Conservation (phyloP, 2,113 vertebrate species). For the Hucho hucho region DNA sequence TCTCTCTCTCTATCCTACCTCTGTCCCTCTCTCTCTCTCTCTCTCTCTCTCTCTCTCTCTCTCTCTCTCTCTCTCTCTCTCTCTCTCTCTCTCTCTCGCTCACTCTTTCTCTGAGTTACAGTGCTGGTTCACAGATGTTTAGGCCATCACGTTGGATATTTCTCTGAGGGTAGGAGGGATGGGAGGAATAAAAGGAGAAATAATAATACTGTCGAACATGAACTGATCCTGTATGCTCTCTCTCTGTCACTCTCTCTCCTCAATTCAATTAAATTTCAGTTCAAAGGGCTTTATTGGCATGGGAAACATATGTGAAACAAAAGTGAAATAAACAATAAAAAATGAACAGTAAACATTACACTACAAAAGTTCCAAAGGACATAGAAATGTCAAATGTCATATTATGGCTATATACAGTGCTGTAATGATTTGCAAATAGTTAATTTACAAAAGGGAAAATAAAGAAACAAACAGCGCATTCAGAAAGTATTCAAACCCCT, state of each 20-base stretch:
- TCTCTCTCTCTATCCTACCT: neutral
- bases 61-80: neutral
- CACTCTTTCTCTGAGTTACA: neutral
- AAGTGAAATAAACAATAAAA: too few relatives aligned
- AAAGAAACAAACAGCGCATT: too few relatives aligned
- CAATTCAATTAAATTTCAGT: too few relatives aligned
- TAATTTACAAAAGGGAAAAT: too few relatives aligned
- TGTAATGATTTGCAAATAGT: too few relatives aligned
- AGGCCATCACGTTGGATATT: constrained; percentile 30
- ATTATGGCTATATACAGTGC: too few relatives aligned
- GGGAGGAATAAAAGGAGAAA: constrained; percentile 13
- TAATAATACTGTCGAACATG: constrained; percentile 49
- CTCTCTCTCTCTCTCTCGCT: neutral
- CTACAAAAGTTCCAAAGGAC: too few relatives aligned
- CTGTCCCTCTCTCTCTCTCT: neutral
- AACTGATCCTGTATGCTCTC: constrained; percentile 32
- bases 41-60: neutral
- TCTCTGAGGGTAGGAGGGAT: neutral
- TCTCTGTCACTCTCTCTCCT: constrained; percentile 24
- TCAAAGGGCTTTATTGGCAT: too few relatives aligned
- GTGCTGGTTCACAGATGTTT: constrained; percentile 53
- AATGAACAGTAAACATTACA: too few relatives aligned
- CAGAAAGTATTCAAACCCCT: too few relatives aligned
- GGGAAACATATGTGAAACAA: too few relatives aligned
- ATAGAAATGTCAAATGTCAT: too few relatives aligned